These are phyloP conservation scores for Amblyraja radiata DNA, from an alignment of 2,797 vertebrate species.

Conservation along the genomic window DNA sequence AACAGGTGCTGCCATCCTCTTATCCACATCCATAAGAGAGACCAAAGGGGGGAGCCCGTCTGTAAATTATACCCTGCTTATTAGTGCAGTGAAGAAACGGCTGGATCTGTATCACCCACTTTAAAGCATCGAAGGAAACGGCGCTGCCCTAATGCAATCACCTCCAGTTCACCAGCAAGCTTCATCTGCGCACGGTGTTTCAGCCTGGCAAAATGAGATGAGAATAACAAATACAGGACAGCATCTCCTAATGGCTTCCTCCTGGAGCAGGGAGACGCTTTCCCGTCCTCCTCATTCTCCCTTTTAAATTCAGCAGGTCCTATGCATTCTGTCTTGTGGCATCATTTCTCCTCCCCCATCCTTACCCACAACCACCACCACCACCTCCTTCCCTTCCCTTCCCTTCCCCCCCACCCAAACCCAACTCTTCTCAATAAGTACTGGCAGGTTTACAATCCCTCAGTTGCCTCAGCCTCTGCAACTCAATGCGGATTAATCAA, in stretches of 20 bases:
- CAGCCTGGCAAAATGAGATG: constrained; percentile 61
- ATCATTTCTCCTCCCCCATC: constrained; percentile 55
- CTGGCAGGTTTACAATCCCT: constrained; percentile 49
- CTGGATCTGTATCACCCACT: constrained; percentile 62
- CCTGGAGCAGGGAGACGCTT: constrained; percentile 51
- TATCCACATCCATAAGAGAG: constrained; percentile 62
- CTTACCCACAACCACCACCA: constrained; percentile 56
- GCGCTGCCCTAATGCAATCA: constrained; percentile 59
- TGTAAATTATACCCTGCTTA: constrained; percentile 62
- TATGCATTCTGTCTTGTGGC: constrained; percentile 57
- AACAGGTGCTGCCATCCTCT: constrained; percentile 55
- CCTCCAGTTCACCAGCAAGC: constrained; percentile 61
- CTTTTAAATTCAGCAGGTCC: constrained; percentile 57
- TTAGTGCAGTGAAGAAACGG: constrained; percentile 66
- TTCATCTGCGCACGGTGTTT: constrained; percentile 75
- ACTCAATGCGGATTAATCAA: constrained; percentile 80
- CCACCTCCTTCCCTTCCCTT: constrained; percentile 48
- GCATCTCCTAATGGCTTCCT: constrained; percentile 60
- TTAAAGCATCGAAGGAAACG: constrained; percentile 66
- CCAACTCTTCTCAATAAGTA: constrained; percentile 39
- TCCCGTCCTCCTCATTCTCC: constrained; percentile 57
- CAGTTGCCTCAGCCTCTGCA: constrained; percentile 65
- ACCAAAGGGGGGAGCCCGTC: constrained; percentile 52
- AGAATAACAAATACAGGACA: constrained; percentile 56
- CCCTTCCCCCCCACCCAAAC: constrained; percentile 41